phyloP scores from a whole-genome alignment of 2,113 vertebrate species.

The Gymnogyps californianus region DNA sequence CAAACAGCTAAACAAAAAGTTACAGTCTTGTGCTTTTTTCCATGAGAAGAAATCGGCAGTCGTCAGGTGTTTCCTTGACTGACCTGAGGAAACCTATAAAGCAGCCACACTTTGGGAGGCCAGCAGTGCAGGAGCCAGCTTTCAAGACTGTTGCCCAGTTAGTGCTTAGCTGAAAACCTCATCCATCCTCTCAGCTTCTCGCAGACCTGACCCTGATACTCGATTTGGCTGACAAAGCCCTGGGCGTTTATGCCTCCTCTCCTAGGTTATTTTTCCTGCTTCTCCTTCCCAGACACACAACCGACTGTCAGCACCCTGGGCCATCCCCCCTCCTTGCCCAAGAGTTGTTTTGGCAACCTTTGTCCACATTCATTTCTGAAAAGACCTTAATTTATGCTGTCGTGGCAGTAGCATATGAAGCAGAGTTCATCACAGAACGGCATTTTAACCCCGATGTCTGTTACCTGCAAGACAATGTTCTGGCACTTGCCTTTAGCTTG shows the following conservation, averaged over 20 bases:
- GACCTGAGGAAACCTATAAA: not conserved
- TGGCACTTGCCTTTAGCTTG: not conserved
- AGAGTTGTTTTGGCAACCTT: not conserved
- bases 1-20: not conserved
- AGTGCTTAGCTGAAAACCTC: not conserved
- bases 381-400: not conserved
- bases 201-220: not conserved
- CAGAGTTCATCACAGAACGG: not conserved
- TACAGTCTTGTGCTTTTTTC: not conserved
- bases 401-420: rapidly evolving
- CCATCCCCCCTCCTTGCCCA: not conserved
- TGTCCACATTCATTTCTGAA: not conserved
- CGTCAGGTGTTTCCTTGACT: rapidly evolving
- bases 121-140: not conserved
- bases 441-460: rapidly evolving
- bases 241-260: not conserved
- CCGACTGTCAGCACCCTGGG: not conserved
- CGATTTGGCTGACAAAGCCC: not conserved
- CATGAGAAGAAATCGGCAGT: not conserved
- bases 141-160: not conserved
- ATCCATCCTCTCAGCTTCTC: not conserved
- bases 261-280: not conserved
- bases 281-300: not conserved
- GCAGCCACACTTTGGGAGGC: not conserved
- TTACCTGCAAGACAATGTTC: not conserved